Conservation (phyloP, 1,140 invertebrate genomes). For the Cydia fagiglandana region DNA sequence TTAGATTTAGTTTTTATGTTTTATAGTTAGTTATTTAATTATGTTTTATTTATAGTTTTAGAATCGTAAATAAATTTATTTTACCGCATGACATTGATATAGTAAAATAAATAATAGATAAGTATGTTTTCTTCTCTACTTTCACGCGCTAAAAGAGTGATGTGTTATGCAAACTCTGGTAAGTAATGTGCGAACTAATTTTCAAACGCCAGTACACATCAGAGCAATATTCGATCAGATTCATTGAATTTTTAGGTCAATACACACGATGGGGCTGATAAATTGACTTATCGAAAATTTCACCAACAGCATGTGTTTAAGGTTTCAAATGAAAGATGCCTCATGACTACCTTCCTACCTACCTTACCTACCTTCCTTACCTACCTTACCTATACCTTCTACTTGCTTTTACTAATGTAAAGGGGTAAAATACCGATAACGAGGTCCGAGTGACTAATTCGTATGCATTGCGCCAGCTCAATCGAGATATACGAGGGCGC, state of each 20-base stretch:
- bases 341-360: too few relatives aligned
- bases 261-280: not conserved
- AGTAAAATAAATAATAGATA: not conserved
- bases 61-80: too few relatives aligned
- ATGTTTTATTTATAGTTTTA: too few relatives aligned
- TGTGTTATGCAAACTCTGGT: not conserved
- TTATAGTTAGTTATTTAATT: too few relatives aligned
- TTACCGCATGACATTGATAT: not conserved
- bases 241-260: constrained; percentile 23
- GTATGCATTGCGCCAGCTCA: constrained; percentile 15
- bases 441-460: constrained; percentile 23
- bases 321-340: not conserved
- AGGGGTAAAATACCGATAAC: not conserved
- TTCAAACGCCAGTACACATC: not conserved
- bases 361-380: too few relatives aligned
- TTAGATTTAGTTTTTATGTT: too few relatives aligned
- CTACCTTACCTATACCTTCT: not conserved
- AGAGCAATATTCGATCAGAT: not conserved
- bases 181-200: constrained; percentile 15
- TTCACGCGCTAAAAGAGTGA: not conserved
- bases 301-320: not conserved
- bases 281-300: not conserved
- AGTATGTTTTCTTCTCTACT: not conserved
- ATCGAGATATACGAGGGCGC: constrained; percentile 7
- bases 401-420: not conserved